Percentiles rank a stretch among this genome's conserved stretches.
These are phyloP conservation scores for Egretta garzetta DNA, from an alignment of 2,113 vertebrate species.

Conservation along the genomic window DNA sequence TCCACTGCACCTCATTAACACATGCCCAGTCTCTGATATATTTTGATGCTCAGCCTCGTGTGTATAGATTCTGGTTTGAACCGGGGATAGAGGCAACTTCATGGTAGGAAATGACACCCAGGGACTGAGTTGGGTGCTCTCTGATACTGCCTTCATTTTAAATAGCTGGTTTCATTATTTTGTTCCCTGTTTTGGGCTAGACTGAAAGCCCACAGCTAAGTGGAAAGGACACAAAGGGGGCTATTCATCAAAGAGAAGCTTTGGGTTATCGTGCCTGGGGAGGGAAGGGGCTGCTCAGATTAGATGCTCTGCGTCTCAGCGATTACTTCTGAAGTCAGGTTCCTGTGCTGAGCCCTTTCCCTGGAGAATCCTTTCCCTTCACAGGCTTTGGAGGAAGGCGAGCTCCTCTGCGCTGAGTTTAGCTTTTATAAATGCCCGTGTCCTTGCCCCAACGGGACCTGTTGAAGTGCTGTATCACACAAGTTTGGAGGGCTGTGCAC, in stretches of 20 bases:
- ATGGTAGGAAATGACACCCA: not conserved
- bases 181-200: not conserved
- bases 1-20: not conserved
- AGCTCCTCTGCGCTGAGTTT: not conserved
- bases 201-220: not conserved
- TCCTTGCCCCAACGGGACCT: not conserved
- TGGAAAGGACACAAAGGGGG: not conserved
- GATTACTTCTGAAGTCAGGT: not conserved
- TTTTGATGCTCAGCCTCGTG: not conserved
- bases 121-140: not conserved
- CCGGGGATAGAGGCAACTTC: not conserved
- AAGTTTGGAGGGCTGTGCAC: not conserved
- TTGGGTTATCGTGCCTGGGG: not conserved
- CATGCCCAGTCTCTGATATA: not conserved
- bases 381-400: not conserved
- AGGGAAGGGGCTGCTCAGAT: not conserved
- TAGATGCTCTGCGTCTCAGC: not conserved
- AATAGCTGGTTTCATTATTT: not conserved
- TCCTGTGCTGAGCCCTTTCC: not conserved
- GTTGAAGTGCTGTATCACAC: rapidly evolving
- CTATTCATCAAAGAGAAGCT: not conserved
- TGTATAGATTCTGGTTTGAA: not conserved
- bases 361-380: not conserved
- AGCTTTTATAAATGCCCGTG: not conserved
- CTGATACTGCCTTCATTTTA: not conserved